phyloP scores from a whole-genome alignment of 2,888 invertebrate species.

The Terebella lapidaria region DNA sequence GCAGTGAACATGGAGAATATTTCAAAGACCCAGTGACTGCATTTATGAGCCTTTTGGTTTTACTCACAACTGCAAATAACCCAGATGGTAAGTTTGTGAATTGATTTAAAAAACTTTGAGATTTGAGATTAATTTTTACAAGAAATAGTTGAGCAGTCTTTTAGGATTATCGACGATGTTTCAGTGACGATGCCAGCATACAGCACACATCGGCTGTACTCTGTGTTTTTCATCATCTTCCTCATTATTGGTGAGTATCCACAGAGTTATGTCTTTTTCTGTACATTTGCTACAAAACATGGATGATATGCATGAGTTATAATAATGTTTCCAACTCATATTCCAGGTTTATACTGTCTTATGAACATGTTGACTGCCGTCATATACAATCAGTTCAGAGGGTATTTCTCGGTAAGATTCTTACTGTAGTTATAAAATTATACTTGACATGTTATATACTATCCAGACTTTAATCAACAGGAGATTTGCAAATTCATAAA shows the following conservation, averaged over 20 bases:
- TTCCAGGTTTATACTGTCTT: constrained; percentile 47
- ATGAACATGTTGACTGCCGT: constrained; percentile 53
- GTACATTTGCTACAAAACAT: background rate
- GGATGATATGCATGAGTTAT: background rate
- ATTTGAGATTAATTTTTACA: background rate
- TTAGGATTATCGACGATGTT: too few relatives aligned
- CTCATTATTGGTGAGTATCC: constrained; percentile 45
- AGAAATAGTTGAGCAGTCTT: too few relatives aligned
- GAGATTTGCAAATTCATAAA: too few relatives aligned
- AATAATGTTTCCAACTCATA: background rate
- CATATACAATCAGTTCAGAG: constrained; percentile 51
- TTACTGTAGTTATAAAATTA: too few relatives aligned
- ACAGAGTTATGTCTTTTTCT: background rate
- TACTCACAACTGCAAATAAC: constrained; percentile 51
- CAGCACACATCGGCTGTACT: constrained; percentile 41
- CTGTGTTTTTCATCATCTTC: constrained; percentile 47
- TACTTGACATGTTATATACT: background rate
- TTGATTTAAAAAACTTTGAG: background rate
- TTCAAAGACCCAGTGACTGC: constrained; percentile 40
- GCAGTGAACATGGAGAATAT: constrained; percentile 26
- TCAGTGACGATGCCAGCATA: constrained; percentile 50
- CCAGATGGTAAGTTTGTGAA: constrained; percentile 41
- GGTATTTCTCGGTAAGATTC: constrained; percentile 45
- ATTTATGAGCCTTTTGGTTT: constrained; percentile 45
- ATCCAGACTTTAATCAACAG: too few relatives aligned